Evolutionary conservation across 2,888 invertebrate species (phyloP).

Genomic region (Pristionchus arcanus): DNA sequence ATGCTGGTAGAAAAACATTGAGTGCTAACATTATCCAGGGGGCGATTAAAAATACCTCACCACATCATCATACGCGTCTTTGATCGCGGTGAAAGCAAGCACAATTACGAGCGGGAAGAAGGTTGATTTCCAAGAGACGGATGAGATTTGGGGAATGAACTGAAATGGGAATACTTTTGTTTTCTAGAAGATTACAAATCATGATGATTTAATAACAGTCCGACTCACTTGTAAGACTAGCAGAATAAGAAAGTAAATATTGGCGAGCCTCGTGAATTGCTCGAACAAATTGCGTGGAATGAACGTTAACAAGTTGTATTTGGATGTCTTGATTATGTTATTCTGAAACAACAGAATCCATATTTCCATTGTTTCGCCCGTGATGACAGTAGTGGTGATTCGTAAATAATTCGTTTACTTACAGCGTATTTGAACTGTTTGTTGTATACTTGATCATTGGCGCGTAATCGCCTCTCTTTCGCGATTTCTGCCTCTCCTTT

Average conservation of each 20-base stretch:
- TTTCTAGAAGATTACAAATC: too few relatives aligned
- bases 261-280: slow-evolving; percentile 99
- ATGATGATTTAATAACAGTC: too few relatives aligned
- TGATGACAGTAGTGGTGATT: too few relatives aligned
- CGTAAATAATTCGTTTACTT: slow-evolving; percentile 44
- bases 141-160: slow-evolving; percentile 96
- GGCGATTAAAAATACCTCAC: slow-evolving; percentile 82
- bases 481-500: not conserved
- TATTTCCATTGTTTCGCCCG: too few relatives aligned
- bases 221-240: slow-evolving; percentile 89
- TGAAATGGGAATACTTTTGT: too few relatives aligned
- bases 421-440: slow-evolving; percentile 98
- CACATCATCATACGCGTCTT: slow-evolving; percentile 98
- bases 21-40: not conserved
- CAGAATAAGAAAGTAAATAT: slow-evolving; percentile 98
- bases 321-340: slow-evolving; percentile 99
- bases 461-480: slow-evolving; percentile 84
- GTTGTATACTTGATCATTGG: slow-evolving; percentile 96
- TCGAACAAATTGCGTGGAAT: slow-evolving; percentile 98
- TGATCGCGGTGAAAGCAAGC: slow-evolving; percentile 93
- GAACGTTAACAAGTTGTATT: slow-evolving; percentile 97
- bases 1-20: not conserved
- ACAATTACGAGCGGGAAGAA: slow-evolving; percentile 96
- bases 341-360: slow-evolving; percentile 87
- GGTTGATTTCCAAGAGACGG: slow-evolving; percentile 95